phyloP scores from a whole-genome alignment of 2,797 vertebrate species.

The Hozukius guyotensis region DNA sequence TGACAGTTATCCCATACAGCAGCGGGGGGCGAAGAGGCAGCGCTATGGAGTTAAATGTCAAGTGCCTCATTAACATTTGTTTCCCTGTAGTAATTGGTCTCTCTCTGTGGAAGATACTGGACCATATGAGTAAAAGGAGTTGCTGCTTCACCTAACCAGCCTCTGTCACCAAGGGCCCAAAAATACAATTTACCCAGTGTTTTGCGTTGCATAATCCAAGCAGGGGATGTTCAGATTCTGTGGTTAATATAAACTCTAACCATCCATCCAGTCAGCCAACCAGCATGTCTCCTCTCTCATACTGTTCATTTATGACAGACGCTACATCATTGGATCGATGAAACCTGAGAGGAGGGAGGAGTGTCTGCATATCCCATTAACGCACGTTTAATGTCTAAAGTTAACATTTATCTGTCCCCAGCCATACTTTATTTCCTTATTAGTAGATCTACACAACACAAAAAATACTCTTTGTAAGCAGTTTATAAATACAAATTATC shows the following conservation, averaged over 20 bases:
- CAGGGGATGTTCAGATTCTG: neutral
- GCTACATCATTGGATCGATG: neutral
- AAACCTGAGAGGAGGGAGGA: neutral
- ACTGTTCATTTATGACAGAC: constrained; percentile 4
- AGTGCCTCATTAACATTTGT: constrained; percentile 82
- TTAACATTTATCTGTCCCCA: neutral
- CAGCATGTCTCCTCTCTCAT: neutral
- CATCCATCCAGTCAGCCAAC: neutral
- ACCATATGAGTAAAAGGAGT: constrained; percentile 23
- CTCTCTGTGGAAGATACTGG: constrained; percentile 32
- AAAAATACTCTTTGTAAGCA: too few relatives aligned
- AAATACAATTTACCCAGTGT: neutral
- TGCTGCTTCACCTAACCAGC: constrained; percentile 2
- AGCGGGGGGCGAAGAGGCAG: constrained; percentile 70
- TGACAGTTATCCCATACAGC: constrained; percentile 58
- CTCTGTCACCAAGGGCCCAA: neutral
- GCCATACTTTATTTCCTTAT: neutral
- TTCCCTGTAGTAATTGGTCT: constrained; percentile 73
- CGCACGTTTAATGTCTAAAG: neutral
- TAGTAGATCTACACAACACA: too few relatives aligned
- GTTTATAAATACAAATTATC: too few relatives aligned
- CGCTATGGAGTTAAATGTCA: constrained; percentile 82
- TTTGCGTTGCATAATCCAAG: constrained; percentile 5
- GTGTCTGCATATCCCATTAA: neutral
- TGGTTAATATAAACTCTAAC: neutral